A percentile compares a stretch with the other conserved stretches of the same genome.
Evolutionary conservation across 2,797 vertebrate genomes (phyloP).

Genomic region (Threskiornis aethiopicus): DNA sequence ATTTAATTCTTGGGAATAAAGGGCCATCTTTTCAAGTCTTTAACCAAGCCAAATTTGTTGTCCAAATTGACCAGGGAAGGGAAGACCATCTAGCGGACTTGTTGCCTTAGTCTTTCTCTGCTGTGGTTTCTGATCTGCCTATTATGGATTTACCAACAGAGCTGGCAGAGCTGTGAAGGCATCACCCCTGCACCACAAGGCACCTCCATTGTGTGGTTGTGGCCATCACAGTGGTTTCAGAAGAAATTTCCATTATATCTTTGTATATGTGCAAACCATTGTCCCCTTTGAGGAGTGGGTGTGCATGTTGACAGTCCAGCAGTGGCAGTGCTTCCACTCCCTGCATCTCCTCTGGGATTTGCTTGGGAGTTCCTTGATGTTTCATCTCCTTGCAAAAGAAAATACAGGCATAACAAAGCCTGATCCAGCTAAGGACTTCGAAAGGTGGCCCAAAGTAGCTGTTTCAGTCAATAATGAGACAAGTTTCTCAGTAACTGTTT

Average conservation of each 20-base stretch:
- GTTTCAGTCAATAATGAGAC: background rate
- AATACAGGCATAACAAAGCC: background rate
- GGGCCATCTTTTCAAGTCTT: conserved; percentile 20
- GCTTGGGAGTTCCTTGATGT: background rate
- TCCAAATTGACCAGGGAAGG: background rate
- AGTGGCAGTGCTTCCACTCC: background rate
- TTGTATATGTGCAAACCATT: background rate
- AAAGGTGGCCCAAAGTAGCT: background rate
- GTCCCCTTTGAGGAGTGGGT: background rate
- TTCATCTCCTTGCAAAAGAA: background rate
- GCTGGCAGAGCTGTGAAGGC: background rate
- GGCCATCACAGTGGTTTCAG: background rate
- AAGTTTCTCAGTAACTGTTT: background rate
- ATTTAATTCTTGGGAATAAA: background rate
- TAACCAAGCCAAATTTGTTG: background rate
- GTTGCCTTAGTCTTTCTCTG: background rate
- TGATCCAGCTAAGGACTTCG: background rate
- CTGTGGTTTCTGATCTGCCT: background rate
- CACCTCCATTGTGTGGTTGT: background rate
- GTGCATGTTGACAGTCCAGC: background rate
- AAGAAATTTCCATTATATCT: background rate
- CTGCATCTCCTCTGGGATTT: background rate
- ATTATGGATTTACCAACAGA: background rate
- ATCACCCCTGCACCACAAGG: background rate
- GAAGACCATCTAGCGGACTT: background rate